These are phyloP conservation scores for Phasia obesa DNA, from an alignment of 2,888 invertebrate genomes.

Conservation along the genomic window DNA sequence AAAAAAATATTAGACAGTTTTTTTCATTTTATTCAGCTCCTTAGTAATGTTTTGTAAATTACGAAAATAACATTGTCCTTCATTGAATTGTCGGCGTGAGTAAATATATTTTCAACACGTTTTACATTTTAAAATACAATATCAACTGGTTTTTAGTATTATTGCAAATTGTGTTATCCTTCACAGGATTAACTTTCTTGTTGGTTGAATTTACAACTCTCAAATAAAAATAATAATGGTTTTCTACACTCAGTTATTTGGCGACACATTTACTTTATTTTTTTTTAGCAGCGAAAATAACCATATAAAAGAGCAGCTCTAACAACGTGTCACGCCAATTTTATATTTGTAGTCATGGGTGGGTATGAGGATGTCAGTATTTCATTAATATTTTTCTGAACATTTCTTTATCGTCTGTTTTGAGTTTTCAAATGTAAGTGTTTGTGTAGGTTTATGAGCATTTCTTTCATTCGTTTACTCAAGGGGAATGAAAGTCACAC, in stretches of 20 bases:
- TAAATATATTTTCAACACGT: conserved; percentile 14
- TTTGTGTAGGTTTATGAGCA: neutral
- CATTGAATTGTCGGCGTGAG: neutral
- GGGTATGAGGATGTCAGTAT: neutral
- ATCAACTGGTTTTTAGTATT: neutral
- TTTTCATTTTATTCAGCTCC: no score
- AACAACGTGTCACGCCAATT: no score
- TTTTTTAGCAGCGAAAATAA: no score
- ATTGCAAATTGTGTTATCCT: neutral
- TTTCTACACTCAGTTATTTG: no score
- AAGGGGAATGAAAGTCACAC: conserved; percentile 46
- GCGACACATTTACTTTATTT: neutral
- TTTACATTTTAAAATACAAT: conserved; percentile 17
- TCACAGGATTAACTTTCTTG: neutral
- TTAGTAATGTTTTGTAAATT: no score
- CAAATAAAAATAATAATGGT: no score
- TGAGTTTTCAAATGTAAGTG: neutral
- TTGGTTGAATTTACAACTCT: neutral
- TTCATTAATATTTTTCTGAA: no score
- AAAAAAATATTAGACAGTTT: no score
- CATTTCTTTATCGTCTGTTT: neutral
- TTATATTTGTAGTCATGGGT: no score
- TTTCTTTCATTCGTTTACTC: conserved; percentile 38
- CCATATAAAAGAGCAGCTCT: no score
- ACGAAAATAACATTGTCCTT: conserved; percentile 12